Base-by-base conservation (phyloP, 2,797 vertebrate genomes). In the Aeoliscus strigatus region DNA sequence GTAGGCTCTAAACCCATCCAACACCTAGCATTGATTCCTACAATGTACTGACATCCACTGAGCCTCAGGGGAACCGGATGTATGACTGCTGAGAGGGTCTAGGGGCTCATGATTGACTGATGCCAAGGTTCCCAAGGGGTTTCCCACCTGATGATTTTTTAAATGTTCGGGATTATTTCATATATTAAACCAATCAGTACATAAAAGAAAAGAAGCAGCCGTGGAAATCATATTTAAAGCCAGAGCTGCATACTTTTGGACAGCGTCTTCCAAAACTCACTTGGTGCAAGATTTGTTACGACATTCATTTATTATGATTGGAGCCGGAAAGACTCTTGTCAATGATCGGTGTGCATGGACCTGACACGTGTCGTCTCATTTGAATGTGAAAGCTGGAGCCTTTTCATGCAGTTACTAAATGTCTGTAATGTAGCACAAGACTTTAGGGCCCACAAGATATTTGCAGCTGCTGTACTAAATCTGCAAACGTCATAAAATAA, bases 161-260 rank as follows among this genome's bases (percentile, higher is more conserved):
- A 54, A 31, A 30, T 14, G 27, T 60, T 26, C 13, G 46, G 42
- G 23, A 37, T 32, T 3, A 13, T 24, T 38, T 28, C 37, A 59
- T 33, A 23, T 48, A 60, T 48, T 33, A 39, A 27, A 14, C 11
- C 9, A 21, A 12, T 32, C 52, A 23, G 8, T 36, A 24, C 41
- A 14, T 26, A 14, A n/a, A n/a, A 25, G 3, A 18, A 9, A 54
- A 38, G 51, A 38, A 63, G 35, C 18, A 40, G 25, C 21, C 41
- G 39, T 63, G 41, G 63, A 68, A 73, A 71, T 58, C 27, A 48
- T 42, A 51, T 54, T 56, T 43, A 27, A 38, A 44, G 24, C 34
- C 6, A 18, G 31, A 24, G 23, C 33, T 56, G 31, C 30, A 56
- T 46, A 33, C 30, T 39, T 56, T 28, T 23, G 24, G 3, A 21